Percentiles rank a stretch among this genome's conserved stretches.
Conservation (phyloP, 1,140 invertebrate species). For the Achroia grisella region DNA sequence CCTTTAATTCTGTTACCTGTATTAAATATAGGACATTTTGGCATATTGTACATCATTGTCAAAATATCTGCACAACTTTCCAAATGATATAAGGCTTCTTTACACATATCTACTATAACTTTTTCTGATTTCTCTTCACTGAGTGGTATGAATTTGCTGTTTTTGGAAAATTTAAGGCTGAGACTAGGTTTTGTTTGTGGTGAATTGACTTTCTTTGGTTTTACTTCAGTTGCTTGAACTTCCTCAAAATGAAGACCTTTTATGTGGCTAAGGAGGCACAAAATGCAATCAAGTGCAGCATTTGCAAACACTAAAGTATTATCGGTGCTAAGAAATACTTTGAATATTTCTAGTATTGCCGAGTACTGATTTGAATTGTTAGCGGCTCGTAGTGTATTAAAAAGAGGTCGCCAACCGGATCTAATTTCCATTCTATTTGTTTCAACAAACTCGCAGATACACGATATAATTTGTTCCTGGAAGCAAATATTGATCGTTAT, state of each 20-base stretch:
- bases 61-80: conserved; percentile 90
- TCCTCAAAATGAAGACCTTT: conserved; percentile 74
- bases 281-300: conserved; percentile 93
- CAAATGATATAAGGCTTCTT: conserved; percentile 90
- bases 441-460: conserved; percentile 96
- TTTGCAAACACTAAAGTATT: conserved; percentile 95
- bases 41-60: conserved; percentile 95
- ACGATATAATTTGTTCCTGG: conserved; percentile 92
- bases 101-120: conserved; percentile 81
- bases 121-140: conserved; percentile 66
- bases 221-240: conserved; percentile 45
- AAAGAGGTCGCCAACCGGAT: conserved; percentile 94
- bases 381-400: conserved; percentile 91
- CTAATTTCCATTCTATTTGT: conserved; percentile 92
- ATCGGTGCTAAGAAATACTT: conserved; percentile 92
- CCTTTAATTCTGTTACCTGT: conserved; percentile 90
- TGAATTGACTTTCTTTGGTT: conserved; percentile 51
- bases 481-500: conserved; percentile 27
- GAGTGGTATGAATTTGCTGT: conserved; percentile 62
- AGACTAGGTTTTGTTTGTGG: conserved; percentile 50
- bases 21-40: conserved; percentile 93
- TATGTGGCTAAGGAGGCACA: conserved; percentile 85
- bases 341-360: conserved; percentile 92
- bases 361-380: conserved; percentile 80
- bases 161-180: conserved; percentile 57